phyloP scores from a whole-genome alignment of 1,140 invertebrate genomes.

The Dendroctonus ponderosae region DNA sequence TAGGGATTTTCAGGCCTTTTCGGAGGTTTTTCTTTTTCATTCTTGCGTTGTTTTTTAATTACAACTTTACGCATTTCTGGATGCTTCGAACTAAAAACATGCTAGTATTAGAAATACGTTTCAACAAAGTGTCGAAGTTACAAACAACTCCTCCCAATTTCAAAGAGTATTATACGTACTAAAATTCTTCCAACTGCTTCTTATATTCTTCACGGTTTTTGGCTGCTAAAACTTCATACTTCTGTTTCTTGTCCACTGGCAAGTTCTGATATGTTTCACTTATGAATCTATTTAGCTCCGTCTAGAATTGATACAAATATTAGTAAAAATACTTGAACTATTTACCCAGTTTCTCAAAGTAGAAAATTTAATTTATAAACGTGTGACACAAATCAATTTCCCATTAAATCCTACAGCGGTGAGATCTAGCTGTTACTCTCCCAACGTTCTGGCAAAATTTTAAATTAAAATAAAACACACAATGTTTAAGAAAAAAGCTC shows the following conservation, averaged over 20 bases:
- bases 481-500: background rate
- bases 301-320: slow-evolving; percentile 37
- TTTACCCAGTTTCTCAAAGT: too few relatives aligned
- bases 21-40: slow-evolving; percentile 35
- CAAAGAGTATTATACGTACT: slow-evolving; percentile 46
- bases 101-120: background rate
- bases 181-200: slow-evolving; percentile 49
- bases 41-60: slow-evolving; percentile 24
- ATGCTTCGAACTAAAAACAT: slow-evolving; percentile 35
- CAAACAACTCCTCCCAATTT: background rate
- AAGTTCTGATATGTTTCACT: slow-evolving; percentile 52
- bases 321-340: background rate
- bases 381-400: too few relatives aligned
- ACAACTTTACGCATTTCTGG: slow-evolving; percentile 31
- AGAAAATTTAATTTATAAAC: too few relatives aligned
- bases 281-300: slow-evolving; percentile 53
- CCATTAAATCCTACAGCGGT: too few relatives aligned
- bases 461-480: too few relatives aligned
- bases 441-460: too few relatives aligned
- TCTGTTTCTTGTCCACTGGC: slow-evolving; percentile 52
- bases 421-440: too few relatives aligned
- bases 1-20: slow-evolving; percentile 30
- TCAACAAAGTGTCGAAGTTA: background rate
- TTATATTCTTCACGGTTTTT: slow-evolving; percentile 48
- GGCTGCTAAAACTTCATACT: slow-evolving; percentile 49